Evolutionary conservation across 2,797 vertebrate genomes (phyloP).

Genomic region (Lates japonicus): DNA sequence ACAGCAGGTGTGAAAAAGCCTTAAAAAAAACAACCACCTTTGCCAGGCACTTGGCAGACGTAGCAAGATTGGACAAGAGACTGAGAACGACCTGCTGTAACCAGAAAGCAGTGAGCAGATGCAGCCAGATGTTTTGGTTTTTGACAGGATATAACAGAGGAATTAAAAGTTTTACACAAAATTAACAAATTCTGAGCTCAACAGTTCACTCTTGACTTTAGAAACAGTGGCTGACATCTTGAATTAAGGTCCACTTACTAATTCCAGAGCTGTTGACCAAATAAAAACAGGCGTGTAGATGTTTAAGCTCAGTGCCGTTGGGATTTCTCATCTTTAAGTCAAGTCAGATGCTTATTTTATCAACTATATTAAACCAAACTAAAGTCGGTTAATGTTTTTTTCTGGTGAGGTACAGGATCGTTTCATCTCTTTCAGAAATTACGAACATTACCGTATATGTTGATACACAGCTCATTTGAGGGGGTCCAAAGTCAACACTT

Average conservation of each 20-base stretch:
- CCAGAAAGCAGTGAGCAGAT: background rate
- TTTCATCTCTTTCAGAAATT: background rate
- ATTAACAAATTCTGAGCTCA: background rate
- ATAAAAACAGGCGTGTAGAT: no score
- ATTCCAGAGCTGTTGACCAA: no score
- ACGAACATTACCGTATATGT: no score
- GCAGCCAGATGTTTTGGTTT: background rate
- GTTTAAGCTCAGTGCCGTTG: background rate
- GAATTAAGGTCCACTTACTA: background rate
- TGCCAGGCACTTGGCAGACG: slow-evolving; percentile 38
- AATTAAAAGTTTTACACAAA: background rate
- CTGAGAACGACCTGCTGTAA: background rate
- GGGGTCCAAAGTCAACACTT: no score
- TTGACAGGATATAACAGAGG: background rate
- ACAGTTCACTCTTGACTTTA: background rate
- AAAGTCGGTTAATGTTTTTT: background rate
- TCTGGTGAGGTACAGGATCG: background rate
- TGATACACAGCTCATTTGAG: no score
- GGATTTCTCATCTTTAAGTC: background rate
- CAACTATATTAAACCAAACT: background rate
- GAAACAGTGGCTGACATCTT: background rate
- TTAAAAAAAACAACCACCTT: background rate
- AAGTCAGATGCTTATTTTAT: background rate
- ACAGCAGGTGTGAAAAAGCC: background rate
- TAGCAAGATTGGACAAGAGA: background rate